These are phyloP conservation scores for Phyllopteryx taeniolatus DNA, from an alignment of 2,113 vertebrate species.

Conservation along the genomic window DNA sequence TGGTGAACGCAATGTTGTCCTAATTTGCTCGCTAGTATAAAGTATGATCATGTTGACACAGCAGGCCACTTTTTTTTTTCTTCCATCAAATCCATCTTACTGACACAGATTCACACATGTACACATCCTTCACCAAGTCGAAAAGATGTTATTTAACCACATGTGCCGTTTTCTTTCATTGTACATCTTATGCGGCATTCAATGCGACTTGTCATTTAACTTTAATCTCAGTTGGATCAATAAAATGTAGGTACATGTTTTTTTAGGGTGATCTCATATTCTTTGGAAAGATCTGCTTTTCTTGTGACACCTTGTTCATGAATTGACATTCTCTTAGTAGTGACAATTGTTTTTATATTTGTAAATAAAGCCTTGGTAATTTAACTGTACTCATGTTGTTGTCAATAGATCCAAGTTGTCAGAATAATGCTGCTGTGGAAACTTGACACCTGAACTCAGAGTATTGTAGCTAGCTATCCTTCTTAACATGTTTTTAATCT, in stretches of 20 bases:
- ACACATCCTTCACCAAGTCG: slow-evolving; percentile 4
- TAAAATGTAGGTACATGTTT: background rate
- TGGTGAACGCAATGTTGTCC: background rate
- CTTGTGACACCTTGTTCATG: background rate
- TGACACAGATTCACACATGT: slow-evolving; percentile 6
- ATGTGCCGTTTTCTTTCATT: background rate
- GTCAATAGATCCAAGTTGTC: slow-evolving; percentile 18
- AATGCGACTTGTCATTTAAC: background rate
- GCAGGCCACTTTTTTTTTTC: background rate
- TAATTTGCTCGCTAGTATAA: slow-evolving; percentile 11
- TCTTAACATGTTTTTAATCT: background rate
- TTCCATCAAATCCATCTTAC: background rate
- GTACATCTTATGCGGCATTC: background rate
- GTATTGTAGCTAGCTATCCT: background rate
- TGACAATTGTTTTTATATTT: background rate
- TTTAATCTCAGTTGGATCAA: slow-evolving; percentile 3
- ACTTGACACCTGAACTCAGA: background rate
- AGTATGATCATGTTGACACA: slow-evolving; percentile 27
- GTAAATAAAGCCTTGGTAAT: slow-evolving; percentile 8
- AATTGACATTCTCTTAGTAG: slow-evolving; percentile 19
- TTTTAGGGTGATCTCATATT: slow-evolving; percentile 18
- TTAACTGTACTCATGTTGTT: background rate
- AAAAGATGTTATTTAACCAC: background rate
- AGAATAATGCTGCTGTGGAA: slow-evolving; percentile 7
- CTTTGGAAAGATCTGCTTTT: slow-evolving; percentile 5